phyloP scores from a whole-genome alignment of 2,888 invertebrate genomes.

The Zaprionus bogoriensis region DNA sequence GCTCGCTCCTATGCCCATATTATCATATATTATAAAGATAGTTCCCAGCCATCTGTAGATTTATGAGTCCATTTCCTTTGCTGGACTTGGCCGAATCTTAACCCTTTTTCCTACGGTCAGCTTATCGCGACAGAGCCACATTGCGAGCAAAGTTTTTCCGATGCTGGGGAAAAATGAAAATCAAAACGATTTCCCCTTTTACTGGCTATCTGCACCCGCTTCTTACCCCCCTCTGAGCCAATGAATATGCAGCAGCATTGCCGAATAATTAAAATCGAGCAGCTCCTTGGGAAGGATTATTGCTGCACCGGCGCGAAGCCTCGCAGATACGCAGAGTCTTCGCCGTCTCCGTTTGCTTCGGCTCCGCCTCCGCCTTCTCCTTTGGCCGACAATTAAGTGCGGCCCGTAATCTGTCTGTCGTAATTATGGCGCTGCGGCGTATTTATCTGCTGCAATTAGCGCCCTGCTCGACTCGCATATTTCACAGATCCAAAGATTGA shows the following conservation, averaged over 20 bases:
- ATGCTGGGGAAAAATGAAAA: constrained; percentile 46
- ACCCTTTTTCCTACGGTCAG: constrained; percentile 22
- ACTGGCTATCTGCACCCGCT: neutral
- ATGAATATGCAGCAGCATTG: constrained; percentile 50
- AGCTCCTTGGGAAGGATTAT: constrained; percentile 50
- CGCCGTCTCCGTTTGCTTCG: too few species aligned
- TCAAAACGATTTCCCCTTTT: constrained; percentile 45
- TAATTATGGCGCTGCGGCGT: constrained; percentile 75
- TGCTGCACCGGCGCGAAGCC: constrained; percentile 20
- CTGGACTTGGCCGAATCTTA: constrained; percentile 25
- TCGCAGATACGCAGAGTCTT: constrained; percentile 40
- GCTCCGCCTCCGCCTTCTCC: neutral
- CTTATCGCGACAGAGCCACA: constrained; percentile 59
- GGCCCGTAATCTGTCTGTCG: constrained; percentile 74
- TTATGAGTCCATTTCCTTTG: constrained; percentile 32
- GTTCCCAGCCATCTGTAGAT: constrained; percentile 3
- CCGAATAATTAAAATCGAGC: constrained; percentile 77
- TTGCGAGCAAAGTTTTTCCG: constrained; percentile 49
- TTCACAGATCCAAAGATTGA: constrained; percentile 69
- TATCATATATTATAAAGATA: neutral
- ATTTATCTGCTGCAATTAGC: constrained; percentile 79
- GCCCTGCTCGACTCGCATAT: constrained; percentile 66
- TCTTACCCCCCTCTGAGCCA: constrained; percentile 5
- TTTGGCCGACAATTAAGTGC: constrained; percentile 74
- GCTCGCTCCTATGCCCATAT: too few species aligned